Evolutionary conservation across 2,113 vertebrate species (phyloP).

Genomic region (Aldabrachelys gigantea): DNA sequence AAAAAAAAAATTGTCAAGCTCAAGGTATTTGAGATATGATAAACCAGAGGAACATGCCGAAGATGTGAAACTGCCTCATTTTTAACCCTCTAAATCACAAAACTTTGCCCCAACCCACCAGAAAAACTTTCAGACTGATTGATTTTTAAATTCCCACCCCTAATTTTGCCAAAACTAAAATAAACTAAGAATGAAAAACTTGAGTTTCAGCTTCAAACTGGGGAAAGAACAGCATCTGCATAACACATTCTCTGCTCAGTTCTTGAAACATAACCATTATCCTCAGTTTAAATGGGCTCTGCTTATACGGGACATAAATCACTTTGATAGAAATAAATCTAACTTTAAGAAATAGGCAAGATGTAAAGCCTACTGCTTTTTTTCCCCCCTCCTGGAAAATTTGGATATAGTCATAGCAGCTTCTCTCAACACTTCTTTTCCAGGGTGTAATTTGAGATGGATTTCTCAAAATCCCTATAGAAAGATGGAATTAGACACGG

Average conservation of each 20-base stretch:
- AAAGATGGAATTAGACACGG: neutral
- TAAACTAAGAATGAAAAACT: neutral
- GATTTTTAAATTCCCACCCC: neutral
- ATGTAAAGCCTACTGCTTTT: neutral
- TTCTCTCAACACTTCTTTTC: neutral
- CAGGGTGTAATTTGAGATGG: neutral
- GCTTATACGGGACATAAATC: neutral
- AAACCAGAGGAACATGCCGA: neutral
- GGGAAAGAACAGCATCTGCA: neutral
- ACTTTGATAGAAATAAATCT: neutral
- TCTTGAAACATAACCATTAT: neutral
- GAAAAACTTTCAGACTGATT: neutral
- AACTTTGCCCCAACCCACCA: neutral
- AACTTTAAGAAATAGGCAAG: neutral
- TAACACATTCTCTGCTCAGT: neutral
- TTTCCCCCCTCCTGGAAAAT: neutral
- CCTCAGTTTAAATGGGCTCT: neutral
- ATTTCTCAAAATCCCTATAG: neutral
- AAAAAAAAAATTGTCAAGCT: neutral
- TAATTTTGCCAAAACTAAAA: constrained; percentile 18
- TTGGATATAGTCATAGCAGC: neutral
- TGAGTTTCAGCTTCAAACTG: neutral
- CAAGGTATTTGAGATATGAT: constrained; percentile 7
- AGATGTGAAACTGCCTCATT: constrained; percentile 17
- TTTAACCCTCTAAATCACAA: constrained; percentile 39